Conservation (phyloP, 2,888 invertebrate species). For the Chalcis sispes region DNA sequence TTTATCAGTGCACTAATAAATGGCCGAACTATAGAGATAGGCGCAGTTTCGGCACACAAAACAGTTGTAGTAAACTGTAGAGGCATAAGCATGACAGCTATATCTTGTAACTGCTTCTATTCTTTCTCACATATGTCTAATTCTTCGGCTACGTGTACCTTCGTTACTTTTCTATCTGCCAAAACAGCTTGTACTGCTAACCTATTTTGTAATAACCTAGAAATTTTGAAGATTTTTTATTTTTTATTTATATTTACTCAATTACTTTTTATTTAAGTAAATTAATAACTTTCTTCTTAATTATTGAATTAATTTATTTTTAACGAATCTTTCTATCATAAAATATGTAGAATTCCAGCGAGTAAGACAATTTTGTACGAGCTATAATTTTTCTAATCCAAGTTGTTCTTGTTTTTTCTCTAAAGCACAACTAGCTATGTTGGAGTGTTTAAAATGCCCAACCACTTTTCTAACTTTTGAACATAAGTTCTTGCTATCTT, state of each 20-base stretch:
- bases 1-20: no score
- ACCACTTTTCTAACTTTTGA: not conserved
- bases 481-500: not conserved
- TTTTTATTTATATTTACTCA: not conserved
- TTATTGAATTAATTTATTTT: no score
- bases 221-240: no score
- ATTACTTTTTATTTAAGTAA: not conserved
- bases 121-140: not conserved
- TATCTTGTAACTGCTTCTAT: no score
- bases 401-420: slow-evolving; percentile 7
- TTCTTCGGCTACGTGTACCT: not conserved
- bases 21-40: no score
- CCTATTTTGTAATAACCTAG: not conserved
- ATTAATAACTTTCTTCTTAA: not conserved
- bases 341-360: not conserved
- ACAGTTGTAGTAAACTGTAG: no score
- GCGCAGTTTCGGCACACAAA: no score
- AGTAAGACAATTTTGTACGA: no score
- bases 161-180: not conserved
- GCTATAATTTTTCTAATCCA: not conserved
- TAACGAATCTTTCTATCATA: not conserved
- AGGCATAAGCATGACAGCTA: no score
- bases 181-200: not conserved
- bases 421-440: not conserved
- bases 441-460: no score